Evolutionary conservation across 2,888 invertebrate species (phyloP), one percentile per base, ranked within the genome.

Genomic region (Coenonympha arcania): DNA sequence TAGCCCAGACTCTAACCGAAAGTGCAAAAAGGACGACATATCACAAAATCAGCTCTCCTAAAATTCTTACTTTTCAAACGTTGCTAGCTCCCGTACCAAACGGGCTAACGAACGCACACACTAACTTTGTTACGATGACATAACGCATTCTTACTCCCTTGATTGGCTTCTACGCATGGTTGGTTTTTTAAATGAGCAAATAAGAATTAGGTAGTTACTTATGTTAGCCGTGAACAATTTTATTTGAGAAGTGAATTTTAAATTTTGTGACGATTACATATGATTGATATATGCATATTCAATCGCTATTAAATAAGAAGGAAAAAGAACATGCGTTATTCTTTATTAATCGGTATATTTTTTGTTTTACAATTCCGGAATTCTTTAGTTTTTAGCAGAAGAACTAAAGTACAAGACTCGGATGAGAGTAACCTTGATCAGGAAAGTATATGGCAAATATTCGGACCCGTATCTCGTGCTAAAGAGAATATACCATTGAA

Each of bases 401-500:
- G 28, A 13, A 19, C 2, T n/a, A 9, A 36, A 9, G 1, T 45
- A 4, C 26, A 19, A 28, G 36, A 37, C 20, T 45, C 45, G 8
- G 24, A 28, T 11, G 37, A 45, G 19, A 26, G 19, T 11, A 19
- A 28, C 13, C 6, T 37, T 3, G 9, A 18, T 19, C 9, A 18
- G 4, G 20, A 26, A 8, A n/a, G 28, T 3, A 16, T 45, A 9
- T 19, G 26, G 36, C 36, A 37, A 28, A 5, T 45, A 6, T 45
- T 45, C 16, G 28, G 45, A 13, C 28, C 45, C 13, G 28, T 37
- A 28, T 28, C 45, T 15, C 36, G 45, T 13, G 18, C 36, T 13
- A 19, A 20, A 13, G 45, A 37, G 4, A 37, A 18, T 15, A 3
- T 9, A 19, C 36, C 36, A 28, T 37, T 26, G 1, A 37, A 24